These are phyloP conservation scores for Acanthis flammea DNA, from an alignment of 2,797 vertebrate species.

Conservation along the genomic window DNA sequence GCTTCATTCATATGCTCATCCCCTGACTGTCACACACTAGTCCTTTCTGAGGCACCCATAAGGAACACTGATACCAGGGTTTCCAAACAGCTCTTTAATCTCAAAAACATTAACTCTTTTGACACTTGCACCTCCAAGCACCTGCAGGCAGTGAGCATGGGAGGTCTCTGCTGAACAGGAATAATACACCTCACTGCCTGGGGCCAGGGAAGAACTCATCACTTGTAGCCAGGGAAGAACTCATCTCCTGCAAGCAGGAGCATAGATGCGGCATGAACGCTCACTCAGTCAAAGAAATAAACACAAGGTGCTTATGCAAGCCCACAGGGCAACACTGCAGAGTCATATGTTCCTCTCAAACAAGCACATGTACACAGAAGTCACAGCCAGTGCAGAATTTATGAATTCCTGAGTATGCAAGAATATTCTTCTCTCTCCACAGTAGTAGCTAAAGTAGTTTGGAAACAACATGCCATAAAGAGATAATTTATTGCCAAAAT, in stretches of 20 bases:
- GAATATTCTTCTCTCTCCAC: not conserved
- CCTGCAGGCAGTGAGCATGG: fast-evolving
- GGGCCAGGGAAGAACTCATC: not conserved
- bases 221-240: not conserved
- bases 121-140: not conserved
- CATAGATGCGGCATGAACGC: not conserved
- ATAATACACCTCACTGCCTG: not conserved
- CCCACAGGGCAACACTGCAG: fast-evolving
- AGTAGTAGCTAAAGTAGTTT: not conserved
- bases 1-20: not conserved
- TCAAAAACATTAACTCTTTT: not conserved
- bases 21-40: not conserved
- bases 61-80: fast-evolving
- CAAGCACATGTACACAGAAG: not conserved
- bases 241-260: fast-evolving
- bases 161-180: not conserved
- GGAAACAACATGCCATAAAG: not conserved
- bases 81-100: not conserved
- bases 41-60: fast-evolving
- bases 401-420: not conserved
- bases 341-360: not conserved
- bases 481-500: not conserved
- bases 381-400: not conserved
- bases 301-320: not conserved
- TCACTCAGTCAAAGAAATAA: not conserved